phyloP scores from a whole-genome alignment of 2,888 invertebrate genomes.

The Cinara cedri region DNA sequence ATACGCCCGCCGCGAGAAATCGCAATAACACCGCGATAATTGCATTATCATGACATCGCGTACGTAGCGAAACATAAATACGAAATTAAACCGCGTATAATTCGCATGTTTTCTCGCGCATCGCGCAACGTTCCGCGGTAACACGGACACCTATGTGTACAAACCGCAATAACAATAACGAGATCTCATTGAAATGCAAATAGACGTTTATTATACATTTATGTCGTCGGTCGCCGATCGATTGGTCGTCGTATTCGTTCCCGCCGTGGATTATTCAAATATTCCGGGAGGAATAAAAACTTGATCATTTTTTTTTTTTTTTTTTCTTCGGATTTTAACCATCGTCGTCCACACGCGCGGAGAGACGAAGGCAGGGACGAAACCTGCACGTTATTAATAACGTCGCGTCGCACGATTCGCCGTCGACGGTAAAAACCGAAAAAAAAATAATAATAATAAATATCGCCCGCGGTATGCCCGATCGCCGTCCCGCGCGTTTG shows the following conservation, averaged over 20 bases:
- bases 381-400: no score
- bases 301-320: conserved; percentile 16
- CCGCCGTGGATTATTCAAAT: background rate
- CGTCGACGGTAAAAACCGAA: no score
- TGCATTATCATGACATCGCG: no score
- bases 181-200: conserved; percentile 27
- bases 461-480: no score
- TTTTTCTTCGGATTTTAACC: conserved; percentile 12
- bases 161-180: background rate
- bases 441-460: no score
- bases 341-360: no score
- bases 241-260: background rate
- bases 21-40: no score
- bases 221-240: background rate
- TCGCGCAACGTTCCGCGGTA: background rate
- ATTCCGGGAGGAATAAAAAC: background rate
- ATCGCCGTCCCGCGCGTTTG: background rate
- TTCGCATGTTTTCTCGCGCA: conserved; percentile 8
- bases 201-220: conserved; percentile 17
- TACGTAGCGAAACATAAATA: conserved; percentile 12
- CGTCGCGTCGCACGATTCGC: no score
- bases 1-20: no score
- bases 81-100: background rate
- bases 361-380: no score
- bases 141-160: no score